A percentile compares a stretch with the other conserved stretches of the same genome.
Conservation (phyloP, 1,140 invertebrate genomes). For the Drosophila pallidifrons region DNA sequence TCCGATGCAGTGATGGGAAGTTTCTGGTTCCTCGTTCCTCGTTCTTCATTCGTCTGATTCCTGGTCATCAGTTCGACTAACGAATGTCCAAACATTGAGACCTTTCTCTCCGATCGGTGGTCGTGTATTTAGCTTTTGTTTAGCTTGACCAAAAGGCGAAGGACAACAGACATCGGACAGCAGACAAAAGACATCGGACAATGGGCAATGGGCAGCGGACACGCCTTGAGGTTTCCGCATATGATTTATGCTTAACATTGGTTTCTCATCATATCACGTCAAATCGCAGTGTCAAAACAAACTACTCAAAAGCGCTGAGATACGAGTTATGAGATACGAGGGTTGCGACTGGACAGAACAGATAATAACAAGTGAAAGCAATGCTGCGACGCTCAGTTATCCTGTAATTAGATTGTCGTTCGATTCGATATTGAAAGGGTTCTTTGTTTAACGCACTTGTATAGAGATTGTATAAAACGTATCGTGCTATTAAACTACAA, state of each 20-base stretch:
- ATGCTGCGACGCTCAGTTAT: neutral
- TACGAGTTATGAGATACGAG: neutral
- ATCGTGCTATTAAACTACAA: too few species aligned
- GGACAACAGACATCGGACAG: neutral
- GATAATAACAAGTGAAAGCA: neutral
- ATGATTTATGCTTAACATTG: slow-evolving; percentile 46
- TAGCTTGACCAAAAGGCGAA: slow-evolving; percentile 26
- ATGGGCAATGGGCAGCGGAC: neutral
- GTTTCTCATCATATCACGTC: slow-evolving; percentile 35
- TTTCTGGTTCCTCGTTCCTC: neutral
- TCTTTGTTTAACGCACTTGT: too few species aligned
- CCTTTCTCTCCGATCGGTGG: slow-evolving; percentile 3
- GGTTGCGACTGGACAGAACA: neutral
- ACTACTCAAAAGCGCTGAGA: neutral
- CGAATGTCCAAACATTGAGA: slow-evolving; percentile 46
- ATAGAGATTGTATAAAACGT: too few species aligned
- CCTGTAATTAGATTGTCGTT: neutral
- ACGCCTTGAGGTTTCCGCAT: slow-evolving; percentile 34
- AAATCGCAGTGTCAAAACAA: slow-evolving; percentile 48
- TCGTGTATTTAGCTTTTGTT: slow-evolving; percentile 27
- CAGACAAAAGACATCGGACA: neutral
- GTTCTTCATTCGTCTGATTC: neutral
- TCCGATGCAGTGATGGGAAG: neutral
- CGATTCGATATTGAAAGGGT: too few species aligned
- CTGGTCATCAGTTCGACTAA: slow-evolving; percentile 30